phyloP scores from a whole-genome alignment of 1,140 invertebrate species.

The Solenopsis fugax region DNA sequence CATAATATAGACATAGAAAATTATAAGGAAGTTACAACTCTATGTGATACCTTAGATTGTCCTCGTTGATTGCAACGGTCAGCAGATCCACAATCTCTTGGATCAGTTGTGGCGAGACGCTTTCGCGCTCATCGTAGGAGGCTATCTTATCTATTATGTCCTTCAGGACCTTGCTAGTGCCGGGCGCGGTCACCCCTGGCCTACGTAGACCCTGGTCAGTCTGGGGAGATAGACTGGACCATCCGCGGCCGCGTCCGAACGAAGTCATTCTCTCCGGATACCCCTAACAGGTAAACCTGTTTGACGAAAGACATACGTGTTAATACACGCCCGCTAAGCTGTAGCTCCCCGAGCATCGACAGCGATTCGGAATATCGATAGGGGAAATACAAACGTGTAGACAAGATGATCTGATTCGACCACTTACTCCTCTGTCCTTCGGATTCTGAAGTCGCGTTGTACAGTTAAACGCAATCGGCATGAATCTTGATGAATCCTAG shows the following conservation, averaged over 20 bases:
- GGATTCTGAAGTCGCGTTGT: background rate
- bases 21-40: background rate
- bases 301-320: background rate
- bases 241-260: conserved; percentile 61
- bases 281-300: background rate
- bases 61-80: background rate
- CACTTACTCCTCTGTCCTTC: background rate
- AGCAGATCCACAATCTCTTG: conserved; percentile 10
- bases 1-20: no score
- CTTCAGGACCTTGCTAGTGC: conserved; percentile 3
- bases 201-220: background rate
- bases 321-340: no score
- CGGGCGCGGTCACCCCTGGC: background rate
- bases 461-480: background rate
- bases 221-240: background rate
- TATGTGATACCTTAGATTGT: conserved; percentile 17
- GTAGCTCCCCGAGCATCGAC: background rate
- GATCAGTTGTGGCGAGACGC: background rate
- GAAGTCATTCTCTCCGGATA: conserved; percentile 25
- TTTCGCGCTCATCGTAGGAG: background rate
- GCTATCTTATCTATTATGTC: background rate
- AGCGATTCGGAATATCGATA: background rate
- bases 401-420: background rate
- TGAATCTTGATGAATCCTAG: no score
- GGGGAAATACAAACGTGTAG: background rate